Conservation (phyloP, 2,113 vertebrate species). For the Paedocypris sp. region DNA sequence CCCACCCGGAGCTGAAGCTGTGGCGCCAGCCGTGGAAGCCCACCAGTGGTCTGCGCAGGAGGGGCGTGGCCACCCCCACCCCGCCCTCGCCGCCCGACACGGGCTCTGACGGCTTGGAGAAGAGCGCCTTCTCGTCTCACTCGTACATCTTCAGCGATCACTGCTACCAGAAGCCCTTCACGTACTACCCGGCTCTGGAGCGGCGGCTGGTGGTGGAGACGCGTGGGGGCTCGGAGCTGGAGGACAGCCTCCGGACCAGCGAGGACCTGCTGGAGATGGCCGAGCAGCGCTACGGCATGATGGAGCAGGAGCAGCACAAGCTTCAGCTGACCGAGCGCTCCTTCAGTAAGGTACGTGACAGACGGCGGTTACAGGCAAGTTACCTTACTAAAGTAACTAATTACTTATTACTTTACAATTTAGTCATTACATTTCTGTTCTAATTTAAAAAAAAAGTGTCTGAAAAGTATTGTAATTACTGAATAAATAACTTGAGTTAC, state of each 20-base stretch:
- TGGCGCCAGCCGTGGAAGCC: constrained; percentile 89
- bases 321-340: constrained; percentile 38
- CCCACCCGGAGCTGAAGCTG: constrained; percentile 83
- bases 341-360: constrained; percentile 13
- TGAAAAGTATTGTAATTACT: no score
- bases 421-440: no score
- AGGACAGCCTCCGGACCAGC: constrained; percentile 63
- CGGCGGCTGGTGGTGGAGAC: constrained; percentile 80
- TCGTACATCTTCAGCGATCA: constrained; percentile 96
- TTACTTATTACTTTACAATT: no score
- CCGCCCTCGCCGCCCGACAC: not conserved
- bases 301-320: constrained; percentile 61
- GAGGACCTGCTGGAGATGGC: constrained; percentile 59
- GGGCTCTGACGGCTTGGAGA: constrained; percentile 12
- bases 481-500: no score
- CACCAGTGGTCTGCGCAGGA: constrained; percentile 60
- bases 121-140: constrained; percentile 62
- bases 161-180: constrained; percentile 93
- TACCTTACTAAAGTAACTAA: no score
- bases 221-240: constrained; percentile 62
- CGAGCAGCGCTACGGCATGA: constrained; percentile 57
- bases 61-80: constrained; percentile 24
- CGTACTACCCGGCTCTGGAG: constrained; percentile 78
- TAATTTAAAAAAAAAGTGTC: no score
- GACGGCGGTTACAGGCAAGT: no score